A percentile compares a stretch with the other conserved stretches of the same genome.
phyloP scores from a whole-genome alignment of 2,113 vertebrate species.

The Lagopus muta region DNA sequence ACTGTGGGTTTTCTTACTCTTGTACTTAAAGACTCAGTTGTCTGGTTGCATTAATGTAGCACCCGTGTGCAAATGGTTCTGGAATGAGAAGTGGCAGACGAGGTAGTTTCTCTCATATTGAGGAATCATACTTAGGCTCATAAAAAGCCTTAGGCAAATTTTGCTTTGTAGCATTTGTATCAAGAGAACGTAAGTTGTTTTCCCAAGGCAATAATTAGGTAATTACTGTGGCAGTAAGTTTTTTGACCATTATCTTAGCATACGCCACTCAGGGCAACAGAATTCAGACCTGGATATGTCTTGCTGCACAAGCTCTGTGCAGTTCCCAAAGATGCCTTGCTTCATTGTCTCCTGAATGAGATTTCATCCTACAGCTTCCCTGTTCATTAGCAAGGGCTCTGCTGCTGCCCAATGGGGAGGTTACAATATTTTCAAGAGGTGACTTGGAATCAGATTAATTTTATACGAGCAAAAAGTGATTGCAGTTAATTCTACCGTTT shows the following conservation, averaged over 20 bases:
- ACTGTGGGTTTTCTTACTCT: slow-evolving; percentile 2
- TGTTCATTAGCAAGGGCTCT: not conserved
- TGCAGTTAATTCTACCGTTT: not conserved
- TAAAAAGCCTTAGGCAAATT: slow-evolving; percentile 1
- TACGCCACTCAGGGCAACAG: not conserved
- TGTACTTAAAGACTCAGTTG: not conserved
- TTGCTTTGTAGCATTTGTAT: slow-evolving; percentile 10
- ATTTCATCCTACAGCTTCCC: slow-evolving; percentile 6
- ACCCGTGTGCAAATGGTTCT: not conserved
- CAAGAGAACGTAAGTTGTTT: not conserved
- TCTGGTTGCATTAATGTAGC: not conserved
- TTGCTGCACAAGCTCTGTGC: not conserved
- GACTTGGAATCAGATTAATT: not conserved
- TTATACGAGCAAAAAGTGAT: not conserved
- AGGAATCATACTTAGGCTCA: not conserved
- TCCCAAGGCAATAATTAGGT: slow-evolving; percentile 15
- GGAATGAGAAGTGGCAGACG: slow-evolving; percentile 9
- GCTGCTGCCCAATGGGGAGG: not conserved
- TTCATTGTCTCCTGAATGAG: not conserved
- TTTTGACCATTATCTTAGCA: slow-evolving; percentile 42
- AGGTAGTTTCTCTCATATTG: not conserved
- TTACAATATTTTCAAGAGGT: slow-evolving; percentile 14
- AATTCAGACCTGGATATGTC: not conserved
- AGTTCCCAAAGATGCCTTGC: not conserved
- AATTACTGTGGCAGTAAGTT: not conserved